Percentiles rank a stretch among this genome's conserved stretches.
Conservation (phyloP, 2,113 vertebrate species). For the Pundamilia nyererei region DNA sequence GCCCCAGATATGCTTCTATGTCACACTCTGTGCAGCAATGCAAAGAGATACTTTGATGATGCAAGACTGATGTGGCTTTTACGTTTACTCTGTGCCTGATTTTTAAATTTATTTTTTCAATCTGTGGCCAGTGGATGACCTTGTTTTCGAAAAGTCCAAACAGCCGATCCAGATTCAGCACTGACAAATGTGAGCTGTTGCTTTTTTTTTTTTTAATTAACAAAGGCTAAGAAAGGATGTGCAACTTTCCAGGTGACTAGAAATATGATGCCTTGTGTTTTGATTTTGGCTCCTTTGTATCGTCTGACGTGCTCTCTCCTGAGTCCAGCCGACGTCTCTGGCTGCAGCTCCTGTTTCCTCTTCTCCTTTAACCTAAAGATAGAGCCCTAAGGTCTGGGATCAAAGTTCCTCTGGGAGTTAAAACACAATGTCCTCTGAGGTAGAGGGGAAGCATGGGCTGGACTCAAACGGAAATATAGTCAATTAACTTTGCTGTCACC, state of each 20-base stretch:
- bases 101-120: fast-evolving
- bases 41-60: not conserved
- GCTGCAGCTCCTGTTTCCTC: slow-evolving; percentile 20
- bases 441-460: not conserved
- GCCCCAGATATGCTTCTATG: not conserved
- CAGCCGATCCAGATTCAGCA: not conserved
- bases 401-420: slow-evolving; percentile 39
- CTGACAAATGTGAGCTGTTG: not conserved
- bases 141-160: not conserved
- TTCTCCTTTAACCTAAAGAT: slow-evolving; percentile 43
- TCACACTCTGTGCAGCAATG: not conserved
- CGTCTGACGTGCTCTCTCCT: not conserved
- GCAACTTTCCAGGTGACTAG: not conserved
- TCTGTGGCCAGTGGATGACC: not conserved
- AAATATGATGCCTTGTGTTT: not conserved
- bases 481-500: not conserved
- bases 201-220: not conserved
- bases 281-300: not conserved
- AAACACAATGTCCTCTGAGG: slow-evolving; percentile 52
- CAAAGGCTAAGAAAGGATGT: not conserved
- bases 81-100: not conserved
- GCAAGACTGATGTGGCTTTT: not conserved
- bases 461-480: not conserved
- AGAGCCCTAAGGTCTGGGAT: slow-evolving; percentile 16
- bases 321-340: not conserved